Evolutionary conservation across 30 jellyfish, hydroid and myxozoan genomes (phyloP).

Genomic region (Aurelia coerulea): DNA sequence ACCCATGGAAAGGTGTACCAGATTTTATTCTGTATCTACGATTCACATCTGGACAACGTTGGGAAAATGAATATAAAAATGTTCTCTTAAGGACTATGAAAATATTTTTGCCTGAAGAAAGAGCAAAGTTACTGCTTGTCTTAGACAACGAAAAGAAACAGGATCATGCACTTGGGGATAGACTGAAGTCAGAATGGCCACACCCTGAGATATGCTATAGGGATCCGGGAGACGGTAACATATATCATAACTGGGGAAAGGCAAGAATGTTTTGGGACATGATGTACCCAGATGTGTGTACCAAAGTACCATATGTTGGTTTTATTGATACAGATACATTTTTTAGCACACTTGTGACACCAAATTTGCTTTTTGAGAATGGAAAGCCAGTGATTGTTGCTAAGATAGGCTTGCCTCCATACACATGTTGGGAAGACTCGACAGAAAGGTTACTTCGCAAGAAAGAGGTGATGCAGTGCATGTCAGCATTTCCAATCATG

Average conservation of each 20-base stretch:
- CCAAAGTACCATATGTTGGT: constrained; percentile 62
- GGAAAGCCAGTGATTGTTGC: constrained; percentile 63
- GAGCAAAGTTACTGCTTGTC: constrained; percentile 54
- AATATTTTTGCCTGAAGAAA: constrained; percentile 64
- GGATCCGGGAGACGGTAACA: constrained; percentile 25
- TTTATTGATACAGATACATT: constrained; percentile 75
- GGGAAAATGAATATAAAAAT: constrained; percentile 28
- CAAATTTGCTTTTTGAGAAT: constrained; percentile 50
- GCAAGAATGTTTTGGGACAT: constrained; percentile 69
- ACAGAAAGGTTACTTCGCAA: constrained; percentile 48
- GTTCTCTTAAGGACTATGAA: constrained; percentile 41
- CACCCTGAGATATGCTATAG: constrained; percentile 58
- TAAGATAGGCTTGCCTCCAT: constrained; percentile 35
- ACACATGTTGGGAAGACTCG: constrained; percentile 48
- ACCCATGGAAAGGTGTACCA: constrained; percentile 49
- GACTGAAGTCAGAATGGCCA: constrained; percentile 53
- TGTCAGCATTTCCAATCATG: constrained; percentile 76
- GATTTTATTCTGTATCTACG: constrained; percentile 53
- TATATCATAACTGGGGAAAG: constrained; percentile 44
- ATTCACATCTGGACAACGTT: constrained; percentile 51
- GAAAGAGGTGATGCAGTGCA: constrained; percentile 65
- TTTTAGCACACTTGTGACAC: constrained; percentile 65
- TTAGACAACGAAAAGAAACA: constrained; percentile 55
- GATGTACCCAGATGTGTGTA: constrained; percentile 66
- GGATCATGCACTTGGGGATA: constrained; percentile 68